These are phyloP conservation scores for Probaryconus sp. DNA, from an alignment of 1,140 invertebrate genomes.

Conservation along the genomic window DNA sequence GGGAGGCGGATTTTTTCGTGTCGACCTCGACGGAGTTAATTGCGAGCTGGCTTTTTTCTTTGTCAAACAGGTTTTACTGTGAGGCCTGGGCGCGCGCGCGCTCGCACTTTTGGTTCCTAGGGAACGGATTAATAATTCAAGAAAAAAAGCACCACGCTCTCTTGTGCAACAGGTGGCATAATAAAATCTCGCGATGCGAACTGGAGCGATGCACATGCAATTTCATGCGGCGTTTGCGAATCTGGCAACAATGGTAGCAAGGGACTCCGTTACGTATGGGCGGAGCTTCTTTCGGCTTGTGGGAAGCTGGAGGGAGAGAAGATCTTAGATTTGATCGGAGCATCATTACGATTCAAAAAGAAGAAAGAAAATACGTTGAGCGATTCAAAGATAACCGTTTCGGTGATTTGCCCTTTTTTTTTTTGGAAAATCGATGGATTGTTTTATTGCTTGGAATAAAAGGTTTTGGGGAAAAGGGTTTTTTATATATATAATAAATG, in stretches of 20 bases:
- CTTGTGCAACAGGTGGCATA: constrained; percentile 59
- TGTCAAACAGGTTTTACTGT: constrained; percentile 7
- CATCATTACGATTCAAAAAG: constrained; percentile 62
- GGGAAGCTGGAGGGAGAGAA: constrained; percentile 60
- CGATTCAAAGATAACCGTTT: constrained; percentile 53
- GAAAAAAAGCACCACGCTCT: constrained; percentile 23
- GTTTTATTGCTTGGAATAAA: constrained; percentile 9
- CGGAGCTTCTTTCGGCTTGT: constrained; percentile 61
- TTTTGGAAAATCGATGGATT: constrained; percentile 4
- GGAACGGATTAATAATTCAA: constrained; percentile 9
- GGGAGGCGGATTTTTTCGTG: no score
- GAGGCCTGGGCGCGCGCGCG: no score
- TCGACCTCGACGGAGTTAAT: no score
- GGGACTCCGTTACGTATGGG: constrained; percentile 61
- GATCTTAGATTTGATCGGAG: constrained; percentile 64
- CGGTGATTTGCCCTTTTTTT: constrained; percentile 9
- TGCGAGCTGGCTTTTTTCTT: no score
- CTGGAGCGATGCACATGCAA: constrained; percentile 58
- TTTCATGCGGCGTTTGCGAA: constrained; percentile 48
- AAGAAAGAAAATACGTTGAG: constrained; percentile 60
- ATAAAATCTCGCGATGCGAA: constrained; percentile 45
- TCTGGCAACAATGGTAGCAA: constrained; percentile 64
- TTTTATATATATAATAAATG: neutral
- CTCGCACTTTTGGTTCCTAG: no score
- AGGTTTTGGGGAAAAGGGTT: neutral